These are phyloP conservation scores for Boulengeromyrus knoepffleri DNA, from an alignment of 2,113 vertebrate genomes.

Conservation along the genomic window DNA sequence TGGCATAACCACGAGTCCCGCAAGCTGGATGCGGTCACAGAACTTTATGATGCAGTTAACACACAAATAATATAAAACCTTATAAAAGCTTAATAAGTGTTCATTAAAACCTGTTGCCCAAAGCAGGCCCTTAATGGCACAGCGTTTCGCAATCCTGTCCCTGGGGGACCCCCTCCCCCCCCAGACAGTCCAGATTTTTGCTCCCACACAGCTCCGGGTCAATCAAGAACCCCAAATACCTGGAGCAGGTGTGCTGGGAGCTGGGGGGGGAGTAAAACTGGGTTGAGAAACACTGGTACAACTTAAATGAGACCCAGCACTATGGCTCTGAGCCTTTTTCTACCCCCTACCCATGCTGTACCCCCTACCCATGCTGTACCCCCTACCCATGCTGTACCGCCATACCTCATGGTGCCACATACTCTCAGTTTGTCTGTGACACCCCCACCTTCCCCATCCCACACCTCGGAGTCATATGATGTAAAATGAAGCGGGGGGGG, in stretches of 20 bases:
- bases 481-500: neutral
- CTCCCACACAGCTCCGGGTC: neutral
- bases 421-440: neutral
- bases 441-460: neutral
- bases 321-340: neutral
- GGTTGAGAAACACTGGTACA: neutral
- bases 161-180: neutral
- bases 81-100: neutral
- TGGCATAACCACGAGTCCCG: neutral
- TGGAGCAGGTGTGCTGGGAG: neutral
- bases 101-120: neutral
- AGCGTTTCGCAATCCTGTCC: neutral
- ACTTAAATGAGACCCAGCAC: neutral
- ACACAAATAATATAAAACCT: neutral
- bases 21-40: neutral
- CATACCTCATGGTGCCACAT: neutral
- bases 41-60: neutral
- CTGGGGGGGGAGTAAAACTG: neutral
- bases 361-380: no score
- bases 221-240: neutral
- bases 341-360: no score
- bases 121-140: neutral
- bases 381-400: neutral
- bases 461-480: neutral
- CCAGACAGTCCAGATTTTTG: neutral